Percentiles rank a stretch among this genome's conserved stretches.
These are phyloP conservation scores for Nomada goodeniana DNA, from an alignment of 2,888 invertebrate genomes.

Conservation along the genomic window DNA sequence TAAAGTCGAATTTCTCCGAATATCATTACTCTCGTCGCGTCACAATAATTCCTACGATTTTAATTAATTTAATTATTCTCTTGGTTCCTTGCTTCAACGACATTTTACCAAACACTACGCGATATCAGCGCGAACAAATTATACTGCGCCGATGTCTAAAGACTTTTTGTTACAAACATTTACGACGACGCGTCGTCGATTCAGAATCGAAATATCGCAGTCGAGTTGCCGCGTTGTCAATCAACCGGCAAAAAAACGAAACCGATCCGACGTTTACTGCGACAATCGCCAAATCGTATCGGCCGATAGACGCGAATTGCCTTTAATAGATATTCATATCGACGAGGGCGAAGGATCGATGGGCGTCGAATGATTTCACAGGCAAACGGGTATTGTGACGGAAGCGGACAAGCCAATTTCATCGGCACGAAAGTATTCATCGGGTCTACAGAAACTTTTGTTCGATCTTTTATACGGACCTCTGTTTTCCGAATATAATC, in stretches of 20 bases:
- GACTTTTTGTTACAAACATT: not conserved
- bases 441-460: constrained; percentile 36
- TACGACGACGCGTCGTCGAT: not conserved
- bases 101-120: too few relatives aligned
- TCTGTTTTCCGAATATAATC: constrained; percentile 1
- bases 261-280: constrained; percentile 64
- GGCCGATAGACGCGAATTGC: constrained; percentile 72
- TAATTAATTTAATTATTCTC: too few relatives aligned
- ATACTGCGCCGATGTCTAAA: too few relatives aligned
- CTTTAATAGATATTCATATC: constrained; percentile 75
- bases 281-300: constrained; percentile 47
- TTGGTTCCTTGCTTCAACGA: too few relatives aligned
- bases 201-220: constrained; percentile 42
- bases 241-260: constrained; percentile 55
- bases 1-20: too few relatives aligned
- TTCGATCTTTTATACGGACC: constrained; percentile 11
- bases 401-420: constrained; percentile 38
- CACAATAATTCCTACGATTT: too few relatives aligned
- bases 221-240: constrained; percentile 50
- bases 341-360: constrained; percentile 63
- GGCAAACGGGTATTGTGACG: constrained; percentile 36
- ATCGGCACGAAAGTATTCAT: constrained; percentile 40
- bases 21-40: too few relatives aligned
- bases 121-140: too few relatives aligned
- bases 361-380: constrained; percentile 58